phyloP scores from a whole-genome alignment of 2,888 invertebrate genomes.

The Cecidostiba fungosa region DNA sequence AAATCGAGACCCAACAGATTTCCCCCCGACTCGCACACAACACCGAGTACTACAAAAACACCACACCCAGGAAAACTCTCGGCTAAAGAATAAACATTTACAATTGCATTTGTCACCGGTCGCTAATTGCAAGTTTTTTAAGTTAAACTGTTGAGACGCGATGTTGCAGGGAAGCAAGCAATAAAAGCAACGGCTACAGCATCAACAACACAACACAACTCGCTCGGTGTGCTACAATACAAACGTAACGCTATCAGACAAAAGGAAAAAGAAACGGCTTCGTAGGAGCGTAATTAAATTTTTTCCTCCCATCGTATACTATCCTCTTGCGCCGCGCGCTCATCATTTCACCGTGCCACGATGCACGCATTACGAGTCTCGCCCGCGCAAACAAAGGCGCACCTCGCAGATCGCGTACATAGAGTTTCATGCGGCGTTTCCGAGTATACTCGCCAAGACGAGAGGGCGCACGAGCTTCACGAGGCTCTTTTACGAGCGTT shows the following conservation, averaged over 20 bases:
- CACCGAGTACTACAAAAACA: background rate
- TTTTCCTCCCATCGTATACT: slow-evolving; percentile 3
- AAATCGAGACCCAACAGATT: background rate
- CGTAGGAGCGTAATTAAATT: slow-evolving; percentile 42
- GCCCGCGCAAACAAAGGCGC: background rate
- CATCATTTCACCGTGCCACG: background rate
- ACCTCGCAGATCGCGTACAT: background rate
- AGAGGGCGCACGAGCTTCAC: background rate
- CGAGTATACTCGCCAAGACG: background rate
- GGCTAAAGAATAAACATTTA: slow-evolving; percentile 38
- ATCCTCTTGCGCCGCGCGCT: background rate
- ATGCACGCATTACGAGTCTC: background rate
- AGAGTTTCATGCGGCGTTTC: background rate
- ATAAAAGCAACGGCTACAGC: slow-evolving; percentile 15
- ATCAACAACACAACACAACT: background rate
- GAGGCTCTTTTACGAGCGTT: background rate
- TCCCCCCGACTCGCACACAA: background rate
- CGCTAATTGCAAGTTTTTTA: slow-evolving; percentile 50
- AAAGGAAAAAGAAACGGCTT: background rate
- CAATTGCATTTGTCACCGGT: slow-evolving; percentile 9
- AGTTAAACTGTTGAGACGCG: slow-evolving; percentile 46
- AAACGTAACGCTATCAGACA: background rate
- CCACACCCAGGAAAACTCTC: background rate
- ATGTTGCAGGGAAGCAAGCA: slow-evolving; percentile 18
- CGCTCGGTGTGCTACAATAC: background rate